Base-by-base conservation (phyloP, 2,888 invertebrate genomes). In the Luffia ferchaultella region DNA sequence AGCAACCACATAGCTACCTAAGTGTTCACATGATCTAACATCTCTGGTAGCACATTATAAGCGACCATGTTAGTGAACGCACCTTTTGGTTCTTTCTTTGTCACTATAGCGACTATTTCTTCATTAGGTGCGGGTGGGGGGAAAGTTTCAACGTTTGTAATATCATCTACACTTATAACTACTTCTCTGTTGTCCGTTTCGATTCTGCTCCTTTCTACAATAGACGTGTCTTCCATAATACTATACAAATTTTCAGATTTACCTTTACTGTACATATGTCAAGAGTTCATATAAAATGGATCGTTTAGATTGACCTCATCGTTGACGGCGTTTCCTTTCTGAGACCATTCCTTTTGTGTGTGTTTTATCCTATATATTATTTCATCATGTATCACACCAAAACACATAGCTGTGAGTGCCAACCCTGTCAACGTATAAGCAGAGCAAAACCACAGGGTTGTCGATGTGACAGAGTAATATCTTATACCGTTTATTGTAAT, bases 331-430 rank as follows among this genome's bases (percentile, higher is more conserved):
- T 87, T 88, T 18, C 86, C 77, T 60, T 89, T 89, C 49, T 87
- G 87, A 1, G 88, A 85, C 74, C 87, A 87, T 52, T 78, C 82
- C 62, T 87, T 86, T 57, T 89, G 88, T 56, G 89, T 88, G 65
- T 91, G 91, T 60, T 90, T 90, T 65, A 92, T 86, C 64, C 93
- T 89, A 74, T 93, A 93, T 42, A 93, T 91, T 58, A 95, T 93
- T 74, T 94, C 94, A 65, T 94, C 93, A 64, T 95, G 94, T 53
- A 94, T 89, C 12, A 95, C 93, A 68, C 93, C 94, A 74, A 94
- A 95, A 68, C 93, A 94, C 93, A 95, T 95, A 45, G 95, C 93
- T 12, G 94, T 94, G 59, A 95, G 76, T 1, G 94, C 94, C 87
- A 95, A 89, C 2, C 95, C 95, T 7, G 91, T 90, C 79, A 95